A percentile compares a stretch with the other conserved stretches of the same genome.
phyloP scores from a whole-genome alignment of 35 echinoderm and acorn worm species.

The Holothuria glaberrima region DNA sequence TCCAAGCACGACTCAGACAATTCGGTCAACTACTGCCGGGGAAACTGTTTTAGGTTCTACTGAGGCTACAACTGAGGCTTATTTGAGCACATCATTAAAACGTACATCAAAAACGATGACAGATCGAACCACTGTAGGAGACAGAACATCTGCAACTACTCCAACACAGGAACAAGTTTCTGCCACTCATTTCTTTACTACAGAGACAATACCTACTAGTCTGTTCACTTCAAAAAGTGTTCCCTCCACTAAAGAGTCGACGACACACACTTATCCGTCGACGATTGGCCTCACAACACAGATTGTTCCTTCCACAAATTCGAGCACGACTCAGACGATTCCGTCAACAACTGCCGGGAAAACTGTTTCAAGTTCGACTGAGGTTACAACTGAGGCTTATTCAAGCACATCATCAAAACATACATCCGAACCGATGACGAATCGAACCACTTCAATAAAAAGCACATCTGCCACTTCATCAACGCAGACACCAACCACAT shows the following conservation, averaged over 20 bases:
- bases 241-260: no score
- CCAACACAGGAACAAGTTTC: no score
- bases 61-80: background rate
- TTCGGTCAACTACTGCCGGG: no score
- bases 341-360: background rate
- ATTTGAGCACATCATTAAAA: background rate
- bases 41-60: background rate
- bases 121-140: background rate
- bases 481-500: background rate
- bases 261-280: background rate
- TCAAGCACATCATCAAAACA: background rate
- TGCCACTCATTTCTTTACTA: no score
- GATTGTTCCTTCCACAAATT: no score
- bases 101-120: background rate
- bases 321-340: background rate
- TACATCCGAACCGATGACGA: background rate
- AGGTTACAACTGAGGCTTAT: background rate
- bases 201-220: background rate
- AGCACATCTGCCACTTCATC: background rate
- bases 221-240: no score
- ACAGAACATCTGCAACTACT: background rate
- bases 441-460: background rate
- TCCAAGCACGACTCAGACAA: background rate
- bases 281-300: background rate
- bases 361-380: background rate